Base-by-base conservation (phyloP, 2,113 vertebrate species). In the Myrmecophaga tridactyla region DNA sequence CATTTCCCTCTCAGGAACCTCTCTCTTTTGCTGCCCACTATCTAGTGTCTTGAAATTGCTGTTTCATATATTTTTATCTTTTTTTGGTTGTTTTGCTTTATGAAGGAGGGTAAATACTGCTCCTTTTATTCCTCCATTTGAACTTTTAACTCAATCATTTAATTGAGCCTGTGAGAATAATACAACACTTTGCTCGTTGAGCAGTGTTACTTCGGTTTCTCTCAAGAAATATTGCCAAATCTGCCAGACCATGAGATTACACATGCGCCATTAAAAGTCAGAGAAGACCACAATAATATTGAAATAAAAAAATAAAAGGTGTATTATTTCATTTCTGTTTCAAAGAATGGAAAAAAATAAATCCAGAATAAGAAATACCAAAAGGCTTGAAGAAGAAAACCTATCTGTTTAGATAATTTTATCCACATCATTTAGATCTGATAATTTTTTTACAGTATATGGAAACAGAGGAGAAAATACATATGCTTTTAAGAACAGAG, bases 181-280 rank as follows among this genome's bases (percentile, higher is more conserved):
- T 77, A 88, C 65, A 95, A 90, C 82, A 95, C 7, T 89, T 89
- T 96, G 95, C 25, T 91, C 51, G 67, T 62, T 76, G 76, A 78
- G 18, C 43, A 84, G 60, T 48, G 14, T 92, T 92, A 92, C 60
- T 92, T 94, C 48, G 77, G 72, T 86, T 96, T 77, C 83, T 90
- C 90, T 90, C 84, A 65, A 88, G 53, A 87, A 70, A 72, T 65
- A 29, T 53, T 90, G 89, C 92, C 96, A 95, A 86, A 90, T 81
- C 67, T 92, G 81, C 86, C 82, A 77, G 43, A 34, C 27, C 88
- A 14, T 85, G 53, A 89, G 51, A 53, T 27, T 77, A 46, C 18
- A 92, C 77, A 76, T n/a, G 70, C 65, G 65, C 82, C 86, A 60
- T 58, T 88, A 46, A 73, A 95, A 90, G 39, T 60, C 65, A 86